Evolutionary conservation across 1,140 invertebrate genomes (phyloP).

Genomic region (Drosophila sp.): DNA sequence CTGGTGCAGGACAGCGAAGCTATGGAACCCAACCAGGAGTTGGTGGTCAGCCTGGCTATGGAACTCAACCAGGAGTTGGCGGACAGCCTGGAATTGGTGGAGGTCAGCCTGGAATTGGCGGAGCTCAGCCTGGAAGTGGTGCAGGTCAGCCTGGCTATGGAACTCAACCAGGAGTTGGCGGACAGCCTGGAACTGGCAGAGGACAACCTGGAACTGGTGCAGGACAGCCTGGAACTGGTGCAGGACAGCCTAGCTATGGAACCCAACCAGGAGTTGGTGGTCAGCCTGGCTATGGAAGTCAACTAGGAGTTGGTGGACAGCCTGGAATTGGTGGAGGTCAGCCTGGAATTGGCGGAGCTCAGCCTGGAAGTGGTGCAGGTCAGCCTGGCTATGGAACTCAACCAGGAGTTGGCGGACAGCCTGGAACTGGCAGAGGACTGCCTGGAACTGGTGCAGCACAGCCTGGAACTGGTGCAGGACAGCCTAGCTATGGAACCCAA

Average conservation of each 20-base stretch:
- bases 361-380: slow-evolving; percentile 3
- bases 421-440: slow-evolving; percentile 23
- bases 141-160: slow-evolving; percentile 14
- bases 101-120: slow-evolving; percentile 18
- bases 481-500: slow-evolving; percentile 14
- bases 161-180: slow-evolving; percentile 8
- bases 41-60: slow-evolving; percentile 5
- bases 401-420: slow-evolving; percentile 14
- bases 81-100: slow-evolving; percentile 6
- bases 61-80: slow-evolving; percentile 2
- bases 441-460: slow-evolving; percentile 8
- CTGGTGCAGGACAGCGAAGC: slow-evolving; percentile 25
- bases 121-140: slow-evolving; percentile 7
- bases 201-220: slow-evolving; percentile 1
- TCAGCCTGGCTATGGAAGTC: slow-evolving; percentile 14
- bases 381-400: slow-evolving; percentile 13
- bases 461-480: slow-evolving; percentile 17
- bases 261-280: slow-evolving; percentile 2
- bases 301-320: slow-evolving; percentile 10
- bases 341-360: slow-evolving; percentile 13
- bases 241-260: slow-evolving; percentile 25
- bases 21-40: slow-evolving; percentile 1
- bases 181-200: slow-evolving; percentile 23
- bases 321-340: slow-evolving; percentile 26
- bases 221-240: slow-evolving; percentile 23